phyloP scores from a whole-genome alignment of 2,113 vertebrate genomes.

The Sander vitreus region DNA sequence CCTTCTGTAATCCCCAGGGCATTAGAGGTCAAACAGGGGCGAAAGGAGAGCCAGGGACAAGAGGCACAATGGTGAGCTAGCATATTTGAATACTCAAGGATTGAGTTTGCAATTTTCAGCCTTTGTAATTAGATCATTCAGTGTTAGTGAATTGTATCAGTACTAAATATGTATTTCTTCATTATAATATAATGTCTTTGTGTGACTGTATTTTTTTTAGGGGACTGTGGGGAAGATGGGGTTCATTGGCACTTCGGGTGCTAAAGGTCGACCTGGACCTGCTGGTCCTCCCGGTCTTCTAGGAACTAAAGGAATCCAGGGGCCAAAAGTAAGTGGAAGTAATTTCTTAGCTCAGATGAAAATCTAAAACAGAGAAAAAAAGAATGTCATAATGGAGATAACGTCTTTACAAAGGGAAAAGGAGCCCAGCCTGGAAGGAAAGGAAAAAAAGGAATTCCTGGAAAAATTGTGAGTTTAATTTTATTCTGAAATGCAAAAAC shows the following conservation, averaged over 20 bases:
- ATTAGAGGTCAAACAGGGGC: constrained; percentile 60
- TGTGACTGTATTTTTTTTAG: constrained; percentile 48
- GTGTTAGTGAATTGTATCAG: neutral
- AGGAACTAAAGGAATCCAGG: constrained; percentile 75
- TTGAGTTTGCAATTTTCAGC: neutral
- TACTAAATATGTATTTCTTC: neutral
- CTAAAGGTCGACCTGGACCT: constrained; percentile 76
- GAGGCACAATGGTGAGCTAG: constrained; percentile 66
- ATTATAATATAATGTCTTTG: neutral
- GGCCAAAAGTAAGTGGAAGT: constrained; percentile 68
- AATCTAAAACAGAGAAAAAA: neutral
- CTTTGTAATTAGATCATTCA: neutral
- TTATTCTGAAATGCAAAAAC: neutral
- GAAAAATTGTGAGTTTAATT: constrained; percentile 75
- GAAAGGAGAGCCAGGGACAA: constrained; percentile 72
- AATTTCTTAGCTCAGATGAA: neutral
- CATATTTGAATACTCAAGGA: neutral
- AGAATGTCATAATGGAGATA: neutral
- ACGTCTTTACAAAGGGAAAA: constrained; percentile 72
- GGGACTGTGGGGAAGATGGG: constrained; percentile 71
- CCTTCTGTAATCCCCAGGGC: constrained; percentile 68
- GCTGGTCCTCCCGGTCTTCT: constrained; percentile 70
- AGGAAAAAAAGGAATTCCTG: constrained; percentile 75
- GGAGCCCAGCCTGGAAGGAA: constrained; percentile 57
- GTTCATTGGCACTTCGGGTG: constrained; percentile 63